Evolutionary conservation across 2,113 vertebrate genomes (phyloP).

Genomic region (Rutilus rutilus): DNA sequence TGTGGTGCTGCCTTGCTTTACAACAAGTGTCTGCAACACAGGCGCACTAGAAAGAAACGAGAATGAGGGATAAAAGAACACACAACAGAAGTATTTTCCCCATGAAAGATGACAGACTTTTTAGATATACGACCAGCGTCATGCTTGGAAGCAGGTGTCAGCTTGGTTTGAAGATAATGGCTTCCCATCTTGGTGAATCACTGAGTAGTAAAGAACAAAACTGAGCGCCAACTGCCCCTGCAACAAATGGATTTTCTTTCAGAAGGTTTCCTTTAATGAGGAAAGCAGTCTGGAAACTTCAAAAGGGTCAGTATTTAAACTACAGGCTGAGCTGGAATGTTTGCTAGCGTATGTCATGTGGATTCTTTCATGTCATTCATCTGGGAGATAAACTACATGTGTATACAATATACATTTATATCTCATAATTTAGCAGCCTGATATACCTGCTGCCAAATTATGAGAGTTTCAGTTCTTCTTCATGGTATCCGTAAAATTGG

Average conservation of each 20-base stretch:
- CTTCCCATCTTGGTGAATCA: background rate
- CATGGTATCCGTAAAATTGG: too few relatives aligned
- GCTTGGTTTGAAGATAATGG: slow-evolving; percentile 28
- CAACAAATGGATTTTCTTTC: slow-evolving; percentile 25
- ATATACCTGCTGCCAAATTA: too few relatives aligned
- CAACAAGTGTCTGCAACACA: slow-evolving; percentile 54
- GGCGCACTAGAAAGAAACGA: background rate
- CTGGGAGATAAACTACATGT: background rate
- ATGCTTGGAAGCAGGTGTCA: slow-evolving; percentile 32
- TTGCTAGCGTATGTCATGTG: background rate
- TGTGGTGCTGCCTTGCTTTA: slow-evolving; percentile 50
- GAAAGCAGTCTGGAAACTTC: slow-evolving; percentile 21
- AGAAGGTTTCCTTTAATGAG: background rate
- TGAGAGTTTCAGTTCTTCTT: too few relatives aligned
- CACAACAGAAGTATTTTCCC: slow-evolving; percentile 3
- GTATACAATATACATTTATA: too few relatives aligned
- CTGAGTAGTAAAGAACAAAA: slow-evolving; percentile 13
- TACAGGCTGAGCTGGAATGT: background rate
- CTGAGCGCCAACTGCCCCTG: background rate
- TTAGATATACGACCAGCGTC: background rate
- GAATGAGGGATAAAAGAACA: background rate
- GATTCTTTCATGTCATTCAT: background rate
- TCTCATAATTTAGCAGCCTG: too few relatives aligned
- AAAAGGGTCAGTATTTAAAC: background rate
- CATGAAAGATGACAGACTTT: slow-evolving; percentile 11